Base-by-base conservation (phyloP, 1,140 invertebrate species). In the Dendroctonus valens region DNA sequence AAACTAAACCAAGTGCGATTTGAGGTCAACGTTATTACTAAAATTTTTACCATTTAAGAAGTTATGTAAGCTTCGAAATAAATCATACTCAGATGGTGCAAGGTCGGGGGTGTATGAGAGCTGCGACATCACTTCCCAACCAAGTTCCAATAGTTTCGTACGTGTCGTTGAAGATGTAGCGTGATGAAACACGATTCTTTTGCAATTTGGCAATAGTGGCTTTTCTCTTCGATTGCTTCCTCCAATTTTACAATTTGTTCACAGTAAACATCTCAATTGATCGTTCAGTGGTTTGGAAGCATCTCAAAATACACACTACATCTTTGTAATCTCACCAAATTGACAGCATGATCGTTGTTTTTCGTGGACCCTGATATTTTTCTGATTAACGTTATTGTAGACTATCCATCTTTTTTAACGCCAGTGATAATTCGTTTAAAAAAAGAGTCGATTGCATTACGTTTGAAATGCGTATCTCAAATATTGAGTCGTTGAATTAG, bases 91-190 rank as follows among this genome's bases (percentile, higher is more conserved):
- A 11, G 64, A 65, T 49, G 59, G 59, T 40, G 64, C 59, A 66
- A 66, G 7, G 46, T 66, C 59, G 14, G 64, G 64, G 14, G 5
- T 46, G 40, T 65, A 66, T 12, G 59, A 41, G 46, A 59, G 44
- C 39, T 65, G 57, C 15, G 12, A 37, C 15, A 46, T 26, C 44
- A 61, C 15, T 12, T 50, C 12, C 44, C 39, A 39, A 59, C 74
- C 74, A 65, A 80, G 72, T 72, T 81, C 71, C 42, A 57, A 53
- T 59, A 81, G 60, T 53, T 73, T 74, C 61, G 78, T 72, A 71
- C 73, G 49, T 73, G 72, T 61, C 79, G 79, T 67, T 78, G 72
- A 26, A 75, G 72, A 51, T 78, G 71, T 60, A 76, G 75, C 7
- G 15, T 14, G 7, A 15, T 9, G 14, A 7, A n/a, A n/a, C 9